Percentiles rank a stretch among this genome's conserved stretches.
Conservation (phyloP, 2,888 invertebrate genomes). For the Microplitis manilae region DNA sequence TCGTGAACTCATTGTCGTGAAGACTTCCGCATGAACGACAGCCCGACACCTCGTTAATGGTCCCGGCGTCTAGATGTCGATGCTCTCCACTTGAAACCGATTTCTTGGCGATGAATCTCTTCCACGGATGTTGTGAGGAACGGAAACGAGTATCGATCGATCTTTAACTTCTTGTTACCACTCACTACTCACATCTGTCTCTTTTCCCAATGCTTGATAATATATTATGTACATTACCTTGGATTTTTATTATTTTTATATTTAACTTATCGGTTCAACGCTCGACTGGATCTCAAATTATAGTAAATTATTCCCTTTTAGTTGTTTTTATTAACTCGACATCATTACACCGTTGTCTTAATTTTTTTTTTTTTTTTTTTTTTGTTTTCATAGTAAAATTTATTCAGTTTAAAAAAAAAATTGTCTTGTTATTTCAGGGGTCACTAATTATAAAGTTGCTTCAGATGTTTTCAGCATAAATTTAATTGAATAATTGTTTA, state of each 20-base stretch:
- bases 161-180: background rate
- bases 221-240: conserved; percentile 7
- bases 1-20: background rate
- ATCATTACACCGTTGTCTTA: background rate
- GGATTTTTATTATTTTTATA: conserved; percentile 4
- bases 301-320: background rate
- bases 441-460: no score
- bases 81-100: conserved; percentile 20
- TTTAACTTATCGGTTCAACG: background rate
- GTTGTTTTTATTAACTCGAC: background rate
- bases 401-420: no score
- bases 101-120: conserved; percentile 7
- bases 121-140: background rate
- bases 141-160: background rate
- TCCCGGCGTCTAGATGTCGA: conserved; percentile 24
- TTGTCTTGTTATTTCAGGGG: no score
- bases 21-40: conserved; percentile 12
- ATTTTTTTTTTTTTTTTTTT: no score
- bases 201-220: background rate
- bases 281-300: background rate
- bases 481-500: no score
- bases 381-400: no score
- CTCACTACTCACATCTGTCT: background rate
- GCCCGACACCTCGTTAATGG: conserved; percentile 32
- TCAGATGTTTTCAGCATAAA: no score